Conservation (phyloP, 2,888 invertebrate genomes). For the Trichogramma evanescens region DNA sequence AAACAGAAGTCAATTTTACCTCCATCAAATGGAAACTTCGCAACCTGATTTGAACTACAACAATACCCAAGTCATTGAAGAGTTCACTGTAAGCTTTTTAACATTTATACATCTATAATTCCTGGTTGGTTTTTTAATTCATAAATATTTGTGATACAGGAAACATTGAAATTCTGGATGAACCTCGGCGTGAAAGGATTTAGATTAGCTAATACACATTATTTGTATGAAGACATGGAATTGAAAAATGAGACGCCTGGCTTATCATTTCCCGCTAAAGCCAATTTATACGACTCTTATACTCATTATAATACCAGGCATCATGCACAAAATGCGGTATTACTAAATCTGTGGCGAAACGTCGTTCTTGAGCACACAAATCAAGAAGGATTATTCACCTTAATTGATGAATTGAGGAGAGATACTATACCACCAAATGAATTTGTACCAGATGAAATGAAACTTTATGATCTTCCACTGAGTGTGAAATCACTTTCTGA, state of each 20-base stretch:
- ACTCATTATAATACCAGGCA: conserved; percentile 61
- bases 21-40: conserved; percentile 64
- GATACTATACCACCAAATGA: conserved; percentile 26
- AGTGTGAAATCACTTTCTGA: conserved; percentile 33
- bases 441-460: no score
- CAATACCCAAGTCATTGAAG: conserved; percentile 58
- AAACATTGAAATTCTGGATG: conserved; percentile 65
- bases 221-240: conserved; percentile 56
- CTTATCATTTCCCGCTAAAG: conserved; percentile 30
- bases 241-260: conserved; percentile 49
- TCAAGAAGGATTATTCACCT: conserved; percentile 44
- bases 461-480: conserved; percentile 35
- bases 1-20: conserved; percentile 63
- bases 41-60: conserved; percentile 79
- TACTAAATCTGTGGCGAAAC: conserved; percentile 60
- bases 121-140: background rate
- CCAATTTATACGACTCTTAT: conserved; percentile 57
- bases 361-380: conserved; percentile 55
- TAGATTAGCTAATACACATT: conserved; percentile 62
- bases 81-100: conserved; percentile 49
- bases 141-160: conserved; percentile 38
- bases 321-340: conserved; percentile 52
- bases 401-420: conserved; percentile 36
- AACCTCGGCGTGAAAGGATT: conserved; percentile 75
- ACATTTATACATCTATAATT: background rate